These are phyloP conservation scores for Symphodus melops DNA, from an alignment of 2,113 vertebrate genomes.

Conservation along the genomic window DNA sequence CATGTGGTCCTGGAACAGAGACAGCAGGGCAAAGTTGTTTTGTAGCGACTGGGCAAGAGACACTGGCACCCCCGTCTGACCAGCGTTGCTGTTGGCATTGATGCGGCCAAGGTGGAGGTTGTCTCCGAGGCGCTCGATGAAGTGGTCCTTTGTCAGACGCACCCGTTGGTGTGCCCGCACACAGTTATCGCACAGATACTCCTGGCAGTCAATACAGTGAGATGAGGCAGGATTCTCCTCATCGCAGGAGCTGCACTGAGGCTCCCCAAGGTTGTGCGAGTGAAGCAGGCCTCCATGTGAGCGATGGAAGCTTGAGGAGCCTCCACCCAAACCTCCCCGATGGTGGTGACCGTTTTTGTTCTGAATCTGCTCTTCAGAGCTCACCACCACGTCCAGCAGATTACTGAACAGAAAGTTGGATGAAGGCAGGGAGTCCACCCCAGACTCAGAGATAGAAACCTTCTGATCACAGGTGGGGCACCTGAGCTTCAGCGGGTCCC, in stretches of 20 bases:
- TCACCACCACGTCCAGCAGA: conserved; percentile 92
- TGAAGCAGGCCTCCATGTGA: conserved; percentile 79
- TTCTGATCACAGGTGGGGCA: conserved; percentile 95
- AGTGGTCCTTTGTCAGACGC: conserved; percentile 94
- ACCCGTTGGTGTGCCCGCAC: conserved; percentile 94
- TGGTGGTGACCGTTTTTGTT: conserved; percentile 77
- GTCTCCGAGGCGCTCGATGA: conserved; percentile 88
- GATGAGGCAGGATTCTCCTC: conserved; percentile 91
- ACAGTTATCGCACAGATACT: conserved; percentile 94
- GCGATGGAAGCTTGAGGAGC: conserved; percentile 74
- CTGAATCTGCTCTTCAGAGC: conserved; percentile 85
- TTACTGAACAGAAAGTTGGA: conserved; percentile 94
- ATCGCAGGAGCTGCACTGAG: conserved; percentile 91
- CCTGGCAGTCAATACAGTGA: conserved; percentile 93
- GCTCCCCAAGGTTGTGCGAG: conserved; percentile 80
- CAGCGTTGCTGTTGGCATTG: conserved; percentile 62
- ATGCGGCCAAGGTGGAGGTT: conserved; percentile 69
- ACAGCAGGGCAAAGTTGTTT: conserved; percentile 88
- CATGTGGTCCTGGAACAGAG: conserved; percentile 88
- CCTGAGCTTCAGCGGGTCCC: conserved; percentile 88
- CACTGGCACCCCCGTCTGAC: conserved; percentile 64
- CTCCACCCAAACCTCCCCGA: conserved; percentile 64
- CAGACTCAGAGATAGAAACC: conserved; percentile 90
- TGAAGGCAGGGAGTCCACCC: conserved; percentile 92
- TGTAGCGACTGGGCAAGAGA: conserved; percentile 85